Base-by-base conservation (phyloP, 2,888 invertebrate species). In the Thereva unica region DNA sequence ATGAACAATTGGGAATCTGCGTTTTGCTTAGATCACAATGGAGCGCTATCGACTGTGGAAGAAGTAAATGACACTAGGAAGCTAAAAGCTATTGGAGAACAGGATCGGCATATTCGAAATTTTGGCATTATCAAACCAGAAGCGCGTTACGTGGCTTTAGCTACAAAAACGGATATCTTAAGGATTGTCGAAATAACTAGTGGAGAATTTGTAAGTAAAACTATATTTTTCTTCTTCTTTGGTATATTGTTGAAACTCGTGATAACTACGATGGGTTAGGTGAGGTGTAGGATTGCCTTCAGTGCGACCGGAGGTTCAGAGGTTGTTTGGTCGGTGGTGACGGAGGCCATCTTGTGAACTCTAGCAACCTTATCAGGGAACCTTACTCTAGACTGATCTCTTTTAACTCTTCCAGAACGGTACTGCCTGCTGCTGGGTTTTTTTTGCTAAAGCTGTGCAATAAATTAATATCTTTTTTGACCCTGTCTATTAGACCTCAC, bases 71-170 rank as follows among this genome's bases (percentile, higher is more conserved):
- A 61, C n/a, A 5, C 5, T 2, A 7, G 12, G n/a, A 38, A 9
- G 37, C 49, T 68, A 9, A 12, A 34, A 45, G 4, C 5, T 9
- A 45, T 66, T 49, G 44, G 49, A 6, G 38, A 52, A 4, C 8
- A 7, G 5, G 37, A 10, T 3, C 9, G 40, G 5, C 37, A 37
- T 44, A 12, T 71, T 4, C 64, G 67, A 52, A 38, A 35, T 37
- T 64, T 71, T 47, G 63, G 53, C 9, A 34, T 70, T 12, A 54
- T 72, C 35, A 61, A 70, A 47, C 73, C 73, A 7, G 37, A 40
- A 4, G 57, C 56, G 6, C 52, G 69, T 7, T 57, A 67, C 47
- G 10, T 70, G 44, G 65, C 55, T 6, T 53, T 68, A 10, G 45
- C 67, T 8, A 64, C 64, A 12, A n/a, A 45, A 9, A 35, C 34